phyloP scores from a whole-genome alignment of 2,797 vertebrate species.

The Molossus alvarezi region DNA sequence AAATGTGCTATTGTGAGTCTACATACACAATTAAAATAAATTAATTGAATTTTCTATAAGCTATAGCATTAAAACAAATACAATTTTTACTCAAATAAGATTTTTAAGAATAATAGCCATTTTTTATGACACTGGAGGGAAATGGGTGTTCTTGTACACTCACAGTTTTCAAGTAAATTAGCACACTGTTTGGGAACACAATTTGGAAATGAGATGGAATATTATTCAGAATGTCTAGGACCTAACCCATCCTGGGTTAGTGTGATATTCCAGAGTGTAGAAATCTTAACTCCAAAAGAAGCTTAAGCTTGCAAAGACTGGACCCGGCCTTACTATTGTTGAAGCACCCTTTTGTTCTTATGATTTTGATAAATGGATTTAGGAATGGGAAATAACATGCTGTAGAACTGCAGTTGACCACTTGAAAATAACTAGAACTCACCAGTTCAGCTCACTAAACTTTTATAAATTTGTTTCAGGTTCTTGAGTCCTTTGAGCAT shows the following conservation, averaged over 20 bases:
- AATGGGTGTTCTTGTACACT: not conserved
- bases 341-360: slow-evolving; percentile 27
- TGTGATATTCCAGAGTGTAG: not conserved
- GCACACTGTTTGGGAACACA: not conserved
- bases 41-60: slow-evolving; percentile 63
- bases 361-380: not conserved
- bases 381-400: not conserved
- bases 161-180: not conserved
- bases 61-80: slow-evolving; percentile 43
- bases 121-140: not conserved
- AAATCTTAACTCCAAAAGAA: slow-evolving; percentile 12
- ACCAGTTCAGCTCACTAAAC: not conserved
- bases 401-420: not conserved
- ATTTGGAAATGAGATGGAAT: slow-evolving; percentile 13
- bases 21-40: slow-evolving; percentile 52
- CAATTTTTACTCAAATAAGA: not conserved
- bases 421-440: not conserved
- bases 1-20: slow-evolving; percentile 20
- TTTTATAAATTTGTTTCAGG: slow-evolving; percentile 77
- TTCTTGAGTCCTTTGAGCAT: slow-evolving; percentile 67
- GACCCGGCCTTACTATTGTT: not conserved
- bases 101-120: slow-evolving; percentile 10
- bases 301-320: slow-evolving; percentile 12
- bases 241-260: not conserved
- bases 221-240: not conserved